These are phyloP conservation scores for Empidonax traillii DNA, from an alignment of 2,113 vertebrate genomes.

Conservation along the genomic window DNA sequence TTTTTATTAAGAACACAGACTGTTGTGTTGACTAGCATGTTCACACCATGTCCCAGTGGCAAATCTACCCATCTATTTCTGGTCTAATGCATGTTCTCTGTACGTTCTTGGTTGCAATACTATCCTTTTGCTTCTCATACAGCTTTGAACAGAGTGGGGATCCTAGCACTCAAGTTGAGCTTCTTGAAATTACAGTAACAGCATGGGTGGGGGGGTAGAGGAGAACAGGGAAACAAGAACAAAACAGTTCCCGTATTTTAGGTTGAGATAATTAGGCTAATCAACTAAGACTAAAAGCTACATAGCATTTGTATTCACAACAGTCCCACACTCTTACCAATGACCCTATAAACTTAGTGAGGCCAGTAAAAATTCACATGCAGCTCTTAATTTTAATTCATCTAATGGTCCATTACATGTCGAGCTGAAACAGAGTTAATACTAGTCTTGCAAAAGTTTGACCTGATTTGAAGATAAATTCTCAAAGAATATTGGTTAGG, in stretches of 20 bases:
- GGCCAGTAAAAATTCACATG: neutral
- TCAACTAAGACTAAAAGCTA: neutral
- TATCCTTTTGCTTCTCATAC: neutral
- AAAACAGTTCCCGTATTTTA: neutral
- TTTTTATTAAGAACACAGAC: neutral
- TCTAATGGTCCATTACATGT: neutral
- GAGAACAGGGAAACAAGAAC: neutral
- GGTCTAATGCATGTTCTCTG: neutral
- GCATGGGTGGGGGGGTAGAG: fast-evolving
- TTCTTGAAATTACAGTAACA: neutral
- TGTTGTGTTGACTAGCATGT: neutral
- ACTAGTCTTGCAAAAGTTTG: neutral
- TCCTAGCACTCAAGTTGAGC: neutral
- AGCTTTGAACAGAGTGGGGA: neutral
- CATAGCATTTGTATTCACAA: neutral
- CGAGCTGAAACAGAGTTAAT: neutral
- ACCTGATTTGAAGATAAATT: neutral
- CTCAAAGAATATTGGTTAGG: neutral
- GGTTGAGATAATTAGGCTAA: neutral
- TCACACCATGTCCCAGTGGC: neutral
- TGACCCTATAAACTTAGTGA: neutral
- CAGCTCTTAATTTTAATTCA: neutral
- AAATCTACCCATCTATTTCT: neutral
- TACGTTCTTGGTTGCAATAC: neutral
- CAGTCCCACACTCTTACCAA: neutral